Evolutionary conservation across 2,797 vertebrate genomes (phyloP), one percentile per base, ranked within the genome.

Genomic region (Eleutherodactylus coqui): DNA sequence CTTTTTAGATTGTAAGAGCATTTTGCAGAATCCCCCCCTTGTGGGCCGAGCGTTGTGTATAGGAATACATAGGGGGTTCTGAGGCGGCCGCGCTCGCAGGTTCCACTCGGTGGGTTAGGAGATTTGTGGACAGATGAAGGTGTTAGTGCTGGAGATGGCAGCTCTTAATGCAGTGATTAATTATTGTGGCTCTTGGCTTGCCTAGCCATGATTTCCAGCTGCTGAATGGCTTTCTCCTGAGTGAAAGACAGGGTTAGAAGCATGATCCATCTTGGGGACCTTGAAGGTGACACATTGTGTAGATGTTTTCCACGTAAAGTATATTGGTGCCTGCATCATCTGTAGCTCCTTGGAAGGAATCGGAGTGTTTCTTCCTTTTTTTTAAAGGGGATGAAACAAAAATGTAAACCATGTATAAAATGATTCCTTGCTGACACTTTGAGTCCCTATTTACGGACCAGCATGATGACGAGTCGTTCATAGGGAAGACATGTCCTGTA

Each of bases 221-320:
- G 75, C 75, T 41, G 32, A 78, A 38, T 36, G 32, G 49, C 49
- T 53, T 55, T 53, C 49, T 78, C 49, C 75, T 38, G 36, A 43
- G 69, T 73, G 69, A 73, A 73, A 73, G 69, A 73, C 69, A 73
- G 41, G 69, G 41, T 8, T 73, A 27, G 69, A 45, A 14, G 36
- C 75, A 76, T 51, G 75, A 51, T 51, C 75, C 47, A 51, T 76
- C 75, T 76, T 51, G 75, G 75, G 47, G 69, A 73, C 69, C 69
- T 73, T 73, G 69, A 73, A 73, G 43, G 38, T 73, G 69, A 73
- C 69, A 73, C 41, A 11, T 72, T 43, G 69, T 73, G 69, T 73
- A 73, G 69, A 43, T 73, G 24, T 73, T 73, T 45, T 45, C n/a
- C 38, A 73, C 41, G 10, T 43, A 13, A 70, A 43, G 21, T 45